phyloP scores from a whole-genome alignment of 1,140 invertebrate genomes.

The Zaprionus lachaisei region DNA sequence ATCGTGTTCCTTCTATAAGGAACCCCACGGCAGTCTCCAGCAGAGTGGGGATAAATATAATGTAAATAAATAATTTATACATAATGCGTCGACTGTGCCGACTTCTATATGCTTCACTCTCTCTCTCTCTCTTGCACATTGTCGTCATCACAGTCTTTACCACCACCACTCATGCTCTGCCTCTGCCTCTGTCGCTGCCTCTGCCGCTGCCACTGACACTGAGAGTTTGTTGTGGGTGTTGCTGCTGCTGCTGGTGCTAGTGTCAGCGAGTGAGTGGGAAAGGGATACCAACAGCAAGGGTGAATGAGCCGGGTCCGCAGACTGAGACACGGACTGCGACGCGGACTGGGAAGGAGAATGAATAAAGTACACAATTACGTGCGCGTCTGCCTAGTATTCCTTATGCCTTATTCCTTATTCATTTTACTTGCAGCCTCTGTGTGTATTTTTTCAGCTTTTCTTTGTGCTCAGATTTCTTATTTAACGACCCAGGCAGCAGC shows the following conservation, averaged over 20 bases:
- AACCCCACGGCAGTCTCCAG: background rate
- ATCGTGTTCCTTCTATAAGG: conserved; percentile 4
- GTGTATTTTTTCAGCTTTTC: conserved; percentile 32
- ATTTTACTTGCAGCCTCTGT: conserved; percentile 18
- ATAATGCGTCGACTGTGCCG: conserved; percentile 64
- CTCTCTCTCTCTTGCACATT: conserved; percentile 42
- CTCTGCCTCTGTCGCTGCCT: background rate
- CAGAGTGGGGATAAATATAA: conserved; percentile 64
- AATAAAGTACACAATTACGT: conserved; percentile 72
- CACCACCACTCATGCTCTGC: conserved; percentile 10
- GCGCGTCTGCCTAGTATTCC: conserved; percentile 41
- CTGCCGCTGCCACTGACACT: conserved; percentile 10
- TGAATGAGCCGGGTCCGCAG: conserved; percentile 30
- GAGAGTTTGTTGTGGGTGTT: conserved; percentile 54
- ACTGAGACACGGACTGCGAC: background rate
- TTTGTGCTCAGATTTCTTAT: conserved; percentile 42
- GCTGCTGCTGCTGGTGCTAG: conserved; percentile 15
- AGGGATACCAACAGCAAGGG: conserved; percentile 46
- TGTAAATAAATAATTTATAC: conserved; percentile 82
- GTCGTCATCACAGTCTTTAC: conserved; percentile 16
- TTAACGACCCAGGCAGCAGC: conserved; percentile 26
- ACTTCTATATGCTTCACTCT: conserved; percentile 30
- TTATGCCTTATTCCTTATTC: conserved; percentile 21
- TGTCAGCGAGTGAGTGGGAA: conserved; percentile 15
- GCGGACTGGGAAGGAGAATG: conserved; percentile 23